These are phyloP conservation scores for Proteles cristata DNA, from an alignment of 2,113 vertebrate species.

Conservation along the genomic window DNA sequence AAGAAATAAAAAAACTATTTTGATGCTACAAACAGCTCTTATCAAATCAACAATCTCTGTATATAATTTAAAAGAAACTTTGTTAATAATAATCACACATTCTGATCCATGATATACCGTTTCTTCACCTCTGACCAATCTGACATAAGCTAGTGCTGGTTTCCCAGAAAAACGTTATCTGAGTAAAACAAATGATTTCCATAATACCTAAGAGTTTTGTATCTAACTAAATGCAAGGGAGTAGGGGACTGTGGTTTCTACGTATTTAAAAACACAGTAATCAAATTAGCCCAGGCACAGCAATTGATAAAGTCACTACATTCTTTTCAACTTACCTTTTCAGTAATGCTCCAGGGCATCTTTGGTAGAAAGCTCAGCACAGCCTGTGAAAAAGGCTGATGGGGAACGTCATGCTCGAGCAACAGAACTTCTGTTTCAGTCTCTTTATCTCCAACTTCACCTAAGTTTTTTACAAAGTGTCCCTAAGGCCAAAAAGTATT, in stretches of 20 bases:
- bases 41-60: background rate
- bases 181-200: background rate
- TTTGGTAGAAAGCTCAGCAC: conserved; percentile 96
- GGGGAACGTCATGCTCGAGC: conserved; percentile 97
- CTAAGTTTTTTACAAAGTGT: conserved; percentile 97
- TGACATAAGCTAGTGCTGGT: background rate
- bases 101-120: background rate
- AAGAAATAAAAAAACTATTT: background rate
- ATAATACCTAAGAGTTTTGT: background rate
- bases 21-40: background rate
- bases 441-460: conserved; percentile 94
- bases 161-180: background rate
- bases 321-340: conserved; percentile 87
- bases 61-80: background rate
- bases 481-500: conserved; percentile 87
- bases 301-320: background rate
- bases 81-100: background rate
- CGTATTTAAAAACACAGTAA: background rate
- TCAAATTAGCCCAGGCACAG: background rate
- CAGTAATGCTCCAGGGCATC: conserved; percentile 96
- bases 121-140: background rate
- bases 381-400: conserved; percentile 95
- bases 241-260: background rate
- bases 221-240: background rate
- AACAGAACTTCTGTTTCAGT: conserved; percentile 97